Evolutionary conservation across 2,113 vertebrate genomes (phyloP), one percentile per base, ranked within the genome.

Genomic region (Propithecus coquereli): DNA sequence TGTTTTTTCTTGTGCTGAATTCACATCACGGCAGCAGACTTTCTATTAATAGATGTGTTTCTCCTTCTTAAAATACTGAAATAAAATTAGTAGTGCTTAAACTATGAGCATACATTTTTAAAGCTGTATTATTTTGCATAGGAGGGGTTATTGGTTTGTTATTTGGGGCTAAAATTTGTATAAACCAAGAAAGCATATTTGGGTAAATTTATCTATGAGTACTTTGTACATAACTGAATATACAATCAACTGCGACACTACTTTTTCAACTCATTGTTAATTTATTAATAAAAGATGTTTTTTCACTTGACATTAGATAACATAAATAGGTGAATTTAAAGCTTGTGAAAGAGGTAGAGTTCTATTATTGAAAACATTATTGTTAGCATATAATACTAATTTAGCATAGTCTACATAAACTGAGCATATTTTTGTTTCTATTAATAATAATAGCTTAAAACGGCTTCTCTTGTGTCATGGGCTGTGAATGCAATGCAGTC

Each of bases 331-430:
- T 98, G 92, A 77, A 96, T 97, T 98, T 98, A 98, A 98, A 95
- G 86, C 94, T 98, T 98, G 71, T 95, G 96, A 96, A 98, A 98
- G 97, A 98, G 97, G 96, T 97, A 97, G 87, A 37, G 40, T 83
- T 97, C 95, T 97, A 95, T 98, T 98, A 98, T 96, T 98, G 97
- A 98, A 98, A 98, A 98, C 40, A 94, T 97, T 98, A 98, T 98
- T 97, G 98, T 98, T 98, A 98, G 90, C 84, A 95, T 98, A 97
- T 92, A 96, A 97, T 71, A 96, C 84, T 97, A 98, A 98, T 98
- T 98, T 97, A 97, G 80, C 95, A 79, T 97, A 97, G 98, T 98
- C 98, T 98, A 87, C 95, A 94, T 22, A 20, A 97, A 97, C 97
- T 66, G 95, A 98, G 94, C 86, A 43, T 71, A 89, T 97, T 97